Percentiles rank a stretch among this genome's conserved stretches.
phyloP scores from a whole-genome alignment of 2,888 invertebrate species.

The Hirtodrosophila alboralis region DNA sequence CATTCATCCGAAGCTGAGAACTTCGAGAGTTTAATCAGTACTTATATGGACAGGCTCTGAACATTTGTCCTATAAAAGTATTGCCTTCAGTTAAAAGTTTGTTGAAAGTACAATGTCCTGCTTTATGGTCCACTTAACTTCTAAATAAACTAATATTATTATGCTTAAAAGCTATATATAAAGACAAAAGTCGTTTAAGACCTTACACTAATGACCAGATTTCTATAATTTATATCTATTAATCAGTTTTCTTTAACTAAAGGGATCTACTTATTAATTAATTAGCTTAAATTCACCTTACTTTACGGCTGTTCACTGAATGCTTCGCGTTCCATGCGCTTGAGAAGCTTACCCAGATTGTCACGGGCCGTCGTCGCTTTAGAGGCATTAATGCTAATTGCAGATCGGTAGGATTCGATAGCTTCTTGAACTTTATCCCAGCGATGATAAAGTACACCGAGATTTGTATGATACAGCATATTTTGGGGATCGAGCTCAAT shows the following conservation, averaged over 20 bases:
- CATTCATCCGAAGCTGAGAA: too few species aligned
- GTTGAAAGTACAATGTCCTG: too few species aligned
- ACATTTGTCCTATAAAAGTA: too few species aligned
- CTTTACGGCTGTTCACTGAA: conserved; percentile 6
- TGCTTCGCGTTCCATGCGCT: conserved; percentile 58
- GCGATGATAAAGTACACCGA: conserved; percentile 96
- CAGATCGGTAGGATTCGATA: conserved; percentile 89
- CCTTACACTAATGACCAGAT: conserved; percentile 40
- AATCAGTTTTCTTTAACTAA: conserved; percentile 17
- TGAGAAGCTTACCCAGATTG: conserved; percentile 87
- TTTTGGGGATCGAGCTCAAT: conserved; percentile 88
- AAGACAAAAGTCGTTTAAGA: too few species aligned
- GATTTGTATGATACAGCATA: conserved; percentile 94
- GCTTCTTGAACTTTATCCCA: conserved; percentile 92
- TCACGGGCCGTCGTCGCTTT: conserved; percentile 88
- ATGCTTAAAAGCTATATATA: too few species aligned
- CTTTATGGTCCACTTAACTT: too few species aligned
- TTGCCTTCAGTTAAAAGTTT: too few species aligned
- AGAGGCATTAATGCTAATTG: conserved; percentile 89
- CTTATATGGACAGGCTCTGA: too few species aligned
- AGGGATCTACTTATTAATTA: background rate
- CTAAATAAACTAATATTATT: too few species aligned
- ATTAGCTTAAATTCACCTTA: background rate
- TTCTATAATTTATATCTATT: too few species aligned
- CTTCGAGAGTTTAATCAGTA: too few species aligned